phyloP scores from a whole-genome alignment of 2,113 vertebrate genomes.

The Hassar affinis region DNA sequence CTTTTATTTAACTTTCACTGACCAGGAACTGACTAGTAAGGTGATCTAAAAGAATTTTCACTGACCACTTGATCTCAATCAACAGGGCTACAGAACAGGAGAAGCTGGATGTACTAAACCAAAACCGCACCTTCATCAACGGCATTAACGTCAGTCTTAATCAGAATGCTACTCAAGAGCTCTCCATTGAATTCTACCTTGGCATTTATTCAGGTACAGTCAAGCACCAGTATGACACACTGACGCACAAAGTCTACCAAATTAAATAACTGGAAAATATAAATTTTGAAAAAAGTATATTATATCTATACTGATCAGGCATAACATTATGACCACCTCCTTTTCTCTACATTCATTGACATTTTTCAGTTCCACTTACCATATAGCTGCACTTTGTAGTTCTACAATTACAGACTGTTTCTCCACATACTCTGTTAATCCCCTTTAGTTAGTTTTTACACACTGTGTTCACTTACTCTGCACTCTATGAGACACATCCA shows the following conservation, averaged over 20 bases:
- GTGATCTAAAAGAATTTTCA: background rate
- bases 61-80: background rate
- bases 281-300: too few species aligned
- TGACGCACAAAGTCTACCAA: background rate
- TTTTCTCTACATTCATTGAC: too few species aligned
- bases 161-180: constrained; percentile 53
- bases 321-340: too few species aligned
- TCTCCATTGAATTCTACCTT: constrained; percentile 81
- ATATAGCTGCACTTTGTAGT: too few species aligned
- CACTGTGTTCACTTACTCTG: too few species aligned
- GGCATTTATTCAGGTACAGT: constrained; percentile 84
- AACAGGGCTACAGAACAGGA: constrained; percentile 69
- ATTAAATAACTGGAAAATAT: background rate
- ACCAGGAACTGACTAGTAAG: background rate
- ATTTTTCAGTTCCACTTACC: too few species aligned
- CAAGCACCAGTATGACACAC: background rate
- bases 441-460: too few species aligned
- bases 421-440: too few species aligned
- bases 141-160: constrained; percentile 39
- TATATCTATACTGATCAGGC: too few species aligned
- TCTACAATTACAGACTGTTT: too few species aligned
- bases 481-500: too few species aligned
- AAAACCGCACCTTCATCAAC: constrained; percentile 18
- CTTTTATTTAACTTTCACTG: background rate
- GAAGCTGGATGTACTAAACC: constrained; percentile 39